phyloP scores from a whole-genome alignment of 2,113 vertebrate species.

The Aspidoscelis tigris region DNA sequence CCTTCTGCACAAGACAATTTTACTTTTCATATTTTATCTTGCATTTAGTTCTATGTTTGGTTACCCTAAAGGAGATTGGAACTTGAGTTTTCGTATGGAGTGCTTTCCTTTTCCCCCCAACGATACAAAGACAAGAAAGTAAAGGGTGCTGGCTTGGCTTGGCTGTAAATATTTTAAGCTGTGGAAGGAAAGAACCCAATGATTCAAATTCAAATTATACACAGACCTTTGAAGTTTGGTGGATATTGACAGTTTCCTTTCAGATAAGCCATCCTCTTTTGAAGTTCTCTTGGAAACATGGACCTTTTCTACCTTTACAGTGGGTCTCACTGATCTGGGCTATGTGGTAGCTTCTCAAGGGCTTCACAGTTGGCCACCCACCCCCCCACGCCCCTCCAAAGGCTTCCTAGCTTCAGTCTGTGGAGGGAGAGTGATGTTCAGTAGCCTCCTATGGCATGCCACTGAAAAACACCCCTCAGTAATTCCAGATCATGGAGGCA shows the following conservation, averaged over 20 bases:
- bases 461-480: too few species aligned
- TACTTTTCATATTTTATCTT: background rate
- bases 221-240: background rate
- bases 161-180: slow-evolving; percentile 2
- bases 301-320: too few species aligned
- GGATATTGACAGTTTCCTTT: background rate
- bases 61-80: background rate
- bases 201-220: background rate
- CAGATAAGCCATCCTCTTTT: too few species aligned
- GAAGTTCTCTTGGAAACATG: too few species aligned
- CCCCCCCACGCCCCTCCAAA: too few species aligned
- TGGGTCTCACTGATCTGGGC: too few species aligned
- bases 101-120: background rate
- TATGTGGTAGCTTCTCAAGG: too few species aligned
- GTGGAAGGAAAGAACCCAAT: background rate
- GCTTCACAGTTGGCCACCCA: too few species aligned
- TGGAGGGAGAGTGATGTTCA: too few species aligned
- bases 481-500: too few species aligned
- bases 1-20: background rate
- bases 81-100: background rate
- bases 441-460: too few species aligned
- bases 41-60: background rate
- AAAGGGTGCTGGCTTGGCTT: background rate
- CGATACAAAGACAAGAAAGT: background rate
- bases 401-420: too few species aligned